A percentile compares a stretch with the other conserved stretches of the same genome.
Conservation (phyloP, 2,888 invertebrate genomes). For the Agrotis clavis region DNA sequence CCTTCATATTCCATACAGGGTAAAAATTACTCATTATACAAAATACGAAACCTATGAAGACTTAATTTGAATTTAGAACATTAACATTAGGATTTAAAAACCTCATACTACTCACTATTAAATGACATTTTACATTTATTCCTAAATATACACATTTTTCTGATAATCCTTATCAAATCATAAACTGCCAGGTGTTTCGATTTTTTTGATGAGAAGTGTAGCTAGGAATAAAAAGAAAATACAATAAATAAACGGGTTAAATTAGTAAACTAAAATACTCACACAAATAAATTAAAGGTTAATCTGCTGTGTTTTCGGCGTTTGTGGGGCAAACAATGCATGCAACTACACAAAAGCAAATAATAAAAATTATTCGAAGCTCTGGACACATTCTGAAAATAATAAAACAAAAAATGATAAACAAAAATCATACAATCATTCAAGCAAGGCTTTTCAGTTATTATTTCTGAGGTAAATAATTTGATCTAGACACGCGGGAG, state of each 20-base stretch:
- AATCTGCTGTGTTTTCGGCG: conserved; percentile 74
- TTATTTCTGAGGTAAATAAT: neutral
- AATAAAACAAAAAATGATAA: conserved; percentile 57
- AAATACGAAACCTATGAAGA: too few relatives aligned
- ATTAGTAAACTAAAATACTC: conserved; percentile 71
- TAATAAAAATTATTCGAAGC: conserved; percentile 80
- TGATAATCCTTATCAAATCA: too few relatives aligned
- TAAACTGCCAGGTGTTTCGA: too few relatives aligned
- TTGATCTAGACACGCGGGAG: neutral
- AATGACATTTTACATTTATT: too few relatives aligned
- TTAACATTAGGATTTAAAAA: too few relatives aligned
- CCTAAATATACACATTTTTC: too few relatives aligned
- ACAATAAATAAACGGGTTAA: conserved; percentile 18
- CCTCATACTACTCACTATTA: too few relatives aligned
- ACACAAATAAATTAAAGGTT: conserved; percentile 75
- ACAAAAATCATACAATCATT: conserved; percentile 7
- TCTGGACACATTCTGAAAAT: conserved; percentile 82
- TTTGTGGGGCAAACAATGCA: conserved; percentile 77
- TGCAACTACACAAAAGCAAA: conserved; percentile 89
- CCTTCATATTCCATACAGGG: too few relatives aligned
- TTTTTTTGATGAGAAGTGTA: too few relatives aligned
- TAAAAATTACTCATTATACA: too few relatives aligned
- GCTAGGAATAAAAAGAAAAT: neutral
- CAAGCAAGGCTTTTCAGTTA: neutral
- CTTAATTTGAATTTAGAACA: too few relatives aligned